Evolutionary conservation across 1,140 invertebrate species (phyloP), one percentile per base, ranked within the genome.

Genomic region (Arion vulgaris): DNA sequence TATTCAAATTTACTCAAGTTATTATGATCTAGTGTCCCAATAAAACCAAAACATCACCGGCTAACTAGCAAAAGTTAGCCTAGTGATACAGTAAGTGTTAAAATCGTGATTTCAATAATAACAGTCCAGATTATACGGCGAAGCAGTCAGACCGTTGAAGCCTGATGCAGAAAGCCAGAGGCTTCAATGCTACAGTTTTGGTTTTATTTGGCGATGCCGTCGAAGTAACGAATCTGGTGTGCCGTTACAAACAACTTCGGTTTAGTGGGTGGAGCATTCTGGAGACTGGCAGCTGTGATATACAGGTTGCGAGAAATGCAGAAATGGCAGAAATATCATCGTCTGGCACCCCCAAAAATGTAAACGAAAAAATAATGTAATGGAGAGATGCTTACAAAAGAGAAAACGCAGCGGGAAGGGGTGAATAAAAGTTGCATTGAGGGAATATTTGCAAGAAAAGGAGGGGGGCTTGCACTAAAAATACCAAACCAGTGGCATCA

Each of bases 61-160:
- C 68, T 69, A 69, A 69, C n/a, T 69, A 38, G n/a, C n/a, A n/a
- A n/a, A 9, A 28, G 68, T 69, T 69, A 69, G 68, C 32, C 68
- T 69, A 28, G 32, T 32, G n/a, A 28, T 17, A 34, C 2, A 23
- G 19, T 2, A 57, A 57, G 4, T 57, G n/a, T 32, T 23, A 17
- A 66, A 66, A 7, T 28, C 32, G n/a, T 66, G 9, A 5, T 34
- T 66, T 66, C 17, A 34, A 66, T 13, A n/a, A n/a, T 32, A 7
- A 7, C 19, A 66, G 28, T 66, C 62, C 62, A 66, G 26, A 34
- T 75, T 28, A 28, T 28, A 1, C 53, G 39, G 73, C 39, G n/a
- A 75, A 75, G 73, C 73, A 75, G 73, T 28, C 73, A 75, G 73
- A 75, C 73, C 39, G 28, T 4, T n/a, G 17, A 49, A 75, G 73